A percentile compares a stretch with the other conserved stretches of the same genome.
These are phyloP conservation scores for Alligator sinensis DNA, from an alignment of 2,113 vertebrate genomes.

Conservation along the genomic window DNA sequence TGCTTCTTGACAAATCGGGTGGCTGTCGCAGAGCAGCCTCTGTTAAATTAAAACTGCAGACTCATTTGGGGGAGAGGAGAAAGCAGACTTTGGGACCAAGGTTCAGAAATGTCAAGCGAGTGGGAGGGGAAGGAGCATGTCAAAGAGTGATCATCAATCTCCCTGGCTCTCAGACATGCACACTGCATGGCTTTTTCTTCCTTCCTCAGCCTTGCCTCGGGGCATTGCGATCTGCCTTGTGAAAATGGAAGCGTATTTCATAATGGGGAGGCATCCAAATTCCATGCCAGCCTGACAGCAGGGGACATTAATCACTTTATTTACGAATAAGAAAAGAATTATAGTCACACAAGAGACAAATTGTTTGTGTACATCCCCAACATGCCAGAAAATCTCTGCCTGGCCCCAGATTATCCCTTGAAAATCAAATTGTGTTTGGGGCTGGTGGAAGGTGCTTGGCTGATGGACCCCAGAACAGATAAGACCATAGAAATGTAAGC, in stretches of 20 bases:
- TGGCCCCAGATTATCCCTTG: not conserved
- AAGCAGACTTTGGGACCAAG: not conserved
- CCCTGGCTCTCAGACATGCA: not conserved
- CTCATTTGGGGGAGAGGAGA: not conserved
- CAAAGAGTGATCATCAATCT: not conserved
- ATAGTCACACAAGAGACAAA: not conserved
- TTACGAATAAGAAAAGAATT: not conserved
- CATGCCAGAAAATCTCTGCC: not conserved
- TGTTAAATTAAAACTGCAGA: not conserved
- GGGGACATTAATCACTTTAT: not conserved
- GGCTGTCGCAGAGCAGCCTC: not conserved
- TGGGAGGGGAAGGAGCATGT: not conserved
- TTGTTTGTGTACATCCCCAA: not conserved
- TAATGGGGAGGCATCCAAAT: not conserved
- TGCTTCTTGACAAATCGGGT: not conserved
- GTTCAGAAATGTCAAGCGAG: not conserved
- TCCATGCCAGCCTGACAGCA: not conserved
- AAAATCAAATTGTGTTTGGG: not conserved
- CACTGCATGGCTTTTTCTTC: not conserved
- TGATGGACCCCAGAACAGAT: not conserved
- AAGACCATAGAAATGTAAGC: not conserved
- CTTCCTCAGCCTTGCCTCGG: not conserved
- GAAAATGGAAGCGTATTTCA: constrained; percentile 1
- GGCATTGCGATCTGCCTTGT: not conserved
- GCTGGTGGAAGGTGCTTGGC: not conserved